Evolutionary conservation across 2,797 vertebrate genomes (phyloP), one percentile per base, ranked within the genome.

Genomic region (Loris lydekkerianus): DNA sequence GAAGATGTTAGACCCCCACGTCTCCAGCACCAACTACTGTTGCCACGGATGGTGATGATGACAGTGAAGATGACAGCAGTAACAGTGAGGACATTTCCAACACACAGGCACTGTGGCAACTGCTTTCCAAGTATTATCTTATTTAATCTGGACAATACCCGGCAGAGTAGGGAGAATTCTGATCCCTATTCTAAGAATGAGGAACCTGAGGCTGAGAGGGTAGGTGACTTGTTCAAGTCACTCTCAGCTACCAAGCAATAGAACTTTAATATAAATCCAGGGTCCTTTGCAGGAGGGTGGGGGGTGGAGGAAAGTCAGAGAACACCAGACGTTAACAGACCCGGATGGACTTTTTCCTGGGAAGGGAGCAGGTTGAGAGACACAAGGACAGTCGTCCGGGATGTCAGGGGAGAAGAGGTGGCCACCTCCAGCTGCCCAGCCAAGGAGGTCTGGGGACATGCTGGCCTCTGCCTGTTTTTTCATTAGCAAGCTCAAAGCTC

Each of bases 1-100:
- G 58, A 53, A 49, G 5, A n/a, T 0, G 7, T n/a, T 14, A 63
- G 31, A 29, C 3, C 29, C 20, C 23, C 5, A 3, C 34, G 78
- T 58, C 21, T 15, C 56, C 31, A 11, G 27, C 14, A 14, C 76
- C 15, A 0, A 0, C 10, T 18, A 3, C n/a, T 17, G 1, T 23
- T 31, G 2, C 77, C 34, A 76, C 29, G 3, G 37, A 5, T 37
- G 49, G 10, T 10, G n/a, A 3, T 5, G 31, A 1, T 31, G 34
- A 10, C 4, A 3, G 34, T 5, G 27, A 84, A 46, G 46, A 46
- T 46, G 20, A 7, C 13, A 17, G 9, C 11, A 6, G 6, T 8
- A 31, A 4, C 7, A 4, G 40, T 5, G 27, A 84, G 46, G 63
- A 31, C 25, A 23, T 76, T 58, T 72, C 49, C 27, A 46, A 77